Base-by-base conservation (phyloP, 2,888 invertebrate genomes). In the Clanis bilineata region DNA sequence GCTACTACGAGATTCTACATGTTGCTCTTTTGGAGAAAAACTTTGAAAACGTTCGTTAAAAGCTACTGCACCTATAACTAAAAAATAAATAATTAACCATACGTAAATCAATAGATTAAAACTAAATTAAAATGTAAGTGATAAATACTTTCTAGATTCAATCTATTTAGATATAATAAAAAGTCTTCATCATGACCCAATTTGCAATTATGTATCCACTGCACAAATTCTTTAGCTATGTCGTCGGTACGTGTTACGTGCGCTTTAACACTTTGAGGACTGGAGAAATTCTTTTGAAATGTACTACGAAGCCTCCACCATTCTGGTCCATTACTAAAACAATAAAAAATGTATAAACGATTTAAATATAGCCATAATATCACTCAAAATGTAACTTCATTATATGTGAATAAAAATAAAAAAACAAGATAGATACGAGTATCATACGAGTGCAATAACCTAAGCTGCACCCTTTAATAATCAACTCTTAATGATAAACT, bases 281-380 rank as follows among this genome's bases (percentile, higher is more conserved):
- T 94, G 64, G 96, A 96, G 21, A 97, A 84, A 54, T 95, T 95
- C 77, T 95, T 96, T 86, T 98, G 98, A 70, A 97, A 95, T 61
- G 95, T 94, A 68, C 95, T 95, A 18, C 98, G 93, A 1, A 97
- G 84, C 64, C 94, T 93, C 94, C 95, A 95, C 98, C 98, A 98
- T 59, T 96, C 95, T 1, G 92, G 80, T 0, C 97, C 98, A 82
- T 98, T 98, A 43, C 97, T 97, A 70, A 60, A 92, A 85, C 64
- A 61, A 55, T 32, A 28, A 10, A 18, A 15, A n/a, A n/a, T n/a
- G n/a, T n/a, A n/a, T n/a, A n/a, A n/a, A n/a, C n/a, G n/a, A n/a
- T n/a, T n/a, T n/a, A n/a, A n/a, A n/a, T n/a, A n/a, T n/a, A n/a
- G n/a, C n/a, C n/a, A n/a, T n/a, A n/a, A n/a, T n/a, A n/a, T n/a